Conservation (phyloP, 1,140 invertebrate genomes). For the Nomia melanderi region DNA sequence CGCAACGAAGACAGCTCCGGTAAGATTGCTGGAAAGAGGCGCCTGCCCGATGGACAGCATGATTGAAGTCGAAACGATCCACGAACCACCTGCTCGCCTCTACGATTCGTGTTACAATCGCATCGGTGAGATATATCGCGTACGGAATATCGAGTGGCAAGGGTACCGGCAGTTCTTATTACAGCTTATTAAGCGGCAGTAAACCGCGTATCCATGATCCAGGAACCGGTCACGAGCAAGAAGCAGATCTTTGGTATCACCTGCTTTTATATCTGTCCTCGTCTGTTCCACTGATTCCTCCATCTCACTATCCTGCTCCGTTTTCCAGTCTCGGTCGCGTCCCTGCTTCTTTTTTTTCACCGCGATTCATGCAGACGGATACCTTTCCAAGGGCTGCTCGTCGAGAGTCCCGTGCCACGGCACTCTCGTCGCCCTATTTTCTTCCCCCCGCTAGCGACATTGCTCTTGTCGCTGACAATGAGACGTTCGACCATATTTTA, state of each 20-base stretch:
- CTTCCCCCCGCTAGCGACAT: neutral
- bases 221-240: constrained; percentile 66
- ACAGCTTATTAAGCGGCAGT: constrained; percentile 74
- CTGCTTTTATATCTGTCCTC: constrained; percentile 42
- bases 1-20: neutral
- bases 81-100: constrained; percentile 47
- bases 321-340: constrained; percentile 12
- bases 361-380: constrained; percentile 13
- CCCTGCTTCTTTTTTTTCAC: constrained; percentile 15
- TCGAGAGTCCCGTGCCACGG: neutral
- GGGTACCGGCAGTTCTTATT: constrained; percentile 64
- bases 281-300: neutral
- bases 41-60: neutral
- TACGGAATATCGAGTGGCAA: constrained; percentile 36
- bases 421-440: neutral
- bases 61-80: constrained; percentile 35
- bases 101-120: constrained; percentile 51
- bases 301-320: neutral
- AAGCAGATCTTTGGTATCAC: constrained; percentile 54
- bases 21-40: constrained; percentile 16
- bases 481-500: too few relatives aligned
- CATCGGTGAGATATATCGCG: constrained; percentile 68
- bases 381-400: constrained; percentile 18
- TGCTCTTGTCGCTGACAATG: neutral
- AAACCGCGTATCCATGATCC: constrained; percentile 61